These are phyloP conservation scores for Pseudobourletiella spinata DNA, from an alignment of 1,140 invertebrate species.

Conservation along the genomic window DNA sequence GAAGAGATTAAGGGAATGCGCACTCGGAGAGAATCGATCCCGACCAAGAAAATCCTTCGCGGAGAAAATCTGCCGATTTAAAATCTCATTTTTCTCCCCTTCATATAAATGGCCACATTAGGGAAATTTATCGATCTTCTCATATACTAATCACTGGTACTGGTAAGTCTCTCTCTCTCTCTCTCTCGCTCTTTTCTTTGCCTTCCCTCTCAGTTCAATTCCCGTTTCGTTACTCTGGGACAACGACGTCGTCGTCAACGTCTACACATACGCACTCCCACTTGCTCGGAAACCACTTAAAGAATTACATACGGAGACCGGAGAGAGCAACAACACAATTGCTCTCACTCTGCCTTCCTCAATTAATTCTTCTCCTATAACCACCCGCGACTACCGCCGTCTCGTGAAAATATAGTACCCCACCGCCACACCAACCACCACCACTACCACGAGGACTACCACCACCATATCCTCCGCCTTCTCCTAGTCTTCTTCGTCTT, in stretches of 20 bases:
- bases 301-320: no score
- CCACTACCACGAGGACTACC: no score
- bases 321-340: neutral
- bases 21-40: conserved; percentile 33
- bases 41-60: conserved; percentile 24
- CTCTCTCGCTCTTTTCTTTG: conserved; percentile 9
- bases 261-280: no score
- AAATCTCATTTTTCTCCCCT: conserved; percentile 36
- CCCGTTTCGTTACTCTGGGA: neutral
- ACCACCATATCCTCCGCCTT: no score
- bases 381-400: no score
- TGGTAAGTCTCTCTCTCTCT: conserved; percentile 9
- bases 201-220: neutral
- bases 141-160: conserved; percentile 32
- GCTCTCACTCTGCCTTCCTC: no score
- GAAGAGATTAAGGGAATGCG: conserved; percentile 35
- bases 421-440: no score
- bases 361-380: neutral
- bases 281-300: neutral
- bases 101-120: conserved; percentile 36
- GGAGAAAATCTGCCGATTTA: conserved; percentile 37
- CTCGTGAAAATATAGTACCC: no score
- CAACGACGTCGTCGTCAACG: neutral
- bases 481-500: no score
- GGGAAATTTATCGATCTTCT: conserved; percentile 36